These are phyloP conservation scores for Neocrepidodera transversa DNA, from an alignment of 2,888 invertebrate species.

Conservation along the genomic window DNA sequence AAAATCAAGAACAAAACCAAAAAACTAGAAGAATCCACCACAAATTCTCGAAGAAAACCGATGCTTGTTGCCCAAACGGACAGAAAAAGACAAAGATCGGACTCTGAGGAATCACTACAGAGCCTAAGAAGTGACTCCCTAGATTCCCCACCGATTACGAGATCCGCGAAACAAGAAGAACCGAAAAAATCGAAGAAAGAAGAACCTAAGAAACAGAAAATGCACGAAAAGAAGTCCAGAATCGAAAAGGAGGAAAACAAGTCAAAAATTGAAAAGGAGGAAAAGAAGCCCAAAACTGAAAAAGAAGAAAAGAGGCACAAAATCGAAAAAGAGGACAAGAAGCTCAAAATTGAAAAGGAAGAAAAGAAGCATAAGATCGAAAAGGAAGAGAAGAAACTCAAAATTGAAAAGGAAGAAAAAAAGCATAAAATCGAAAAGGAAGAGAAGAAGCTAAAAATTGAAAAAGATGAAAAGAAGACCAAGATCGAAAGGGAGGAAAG, in stretches of 20 bases:
- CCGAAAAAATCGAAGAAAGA: constrained; percentile 26
- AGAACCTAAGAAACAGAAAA: too few species aligned
- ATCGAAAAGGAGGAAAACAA: constrained; percentile 19
- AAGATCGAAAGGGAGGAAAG: constrained; percentile 23
- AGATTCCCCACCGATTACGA: constrained; percentile 35
- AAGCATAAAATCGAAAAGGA: constrained; percentile 45
- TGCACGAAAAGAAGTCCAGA: constrained; percentile 19
- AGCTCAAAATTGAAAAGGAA: constrained; percentile 46
- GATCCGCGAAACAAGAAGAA: constrained; percentile 32
- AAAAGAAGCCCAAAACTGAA: constrained; percentile 45
- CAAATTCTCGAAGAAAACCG: constrained; percentile 51
- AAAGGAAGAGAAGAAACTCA: constrained; percentile 44
- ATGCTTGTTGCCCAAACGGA: constrained; percentile 52
- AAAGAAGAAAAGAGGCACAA: constrained; percentile 49
- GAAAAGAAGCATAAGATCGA: constrained; percentile 41
- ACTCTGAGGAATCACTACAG: constrained; percentile 47
- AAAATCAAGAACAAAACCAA: constrained; percentile 52
- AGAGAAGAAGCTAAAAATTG: constrained; percentile 28
- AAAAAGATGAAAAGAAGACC: constrained; percentile 21
- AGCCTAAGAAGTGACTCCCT: constrained; percentile 37
- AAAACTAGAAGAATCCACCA: constrained; percentile 35
- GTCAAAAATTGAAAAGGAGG: constrained; percentile 20
- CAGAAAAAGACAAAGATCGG: constrained; percentile 52
- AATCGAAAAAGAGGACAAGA: constrained; percentile 20
- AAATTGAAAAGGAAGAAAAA: constrained; percentile 44